phyloP scores from a whole-genome alignment of 2,888 invertebrate genomes.

The Tetragonisca angustula region DNA sequence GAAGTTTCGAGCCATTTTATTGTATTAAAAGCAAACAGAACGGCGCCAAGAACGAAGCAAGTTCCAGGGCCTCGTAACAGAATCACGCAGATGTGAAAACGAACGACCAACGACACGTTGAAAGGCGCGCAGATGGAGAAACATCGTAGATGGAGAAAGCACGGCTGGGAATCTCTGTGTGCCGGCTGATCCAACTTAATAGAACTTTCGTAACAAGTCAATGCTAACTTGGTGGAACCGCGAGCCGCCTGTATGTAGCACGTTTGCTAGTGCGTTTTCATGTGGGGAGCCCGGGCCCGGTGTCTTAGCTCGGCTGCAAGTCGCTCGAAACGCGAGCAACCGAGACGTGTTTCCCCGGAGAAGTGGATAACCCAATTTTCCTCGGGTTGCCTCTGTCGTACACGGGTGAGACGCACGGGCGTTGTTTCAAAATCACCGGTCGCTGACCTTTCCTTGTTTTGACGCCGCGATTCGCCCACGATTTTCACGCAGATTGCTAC shows the following conservation, averaged over 20 bases:
- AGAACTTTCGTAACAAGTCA: slow-evolving; percentile 75
- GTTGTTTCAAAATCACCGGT: slow-evolving; percentile 18
- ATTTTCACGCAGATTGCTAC: neutral
- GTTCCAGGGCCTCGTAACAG: neutral
- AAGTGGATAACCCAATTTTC: slow-evolving; percentile 76
- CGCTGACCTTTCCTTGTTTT: slow-evolving; percentile 29
- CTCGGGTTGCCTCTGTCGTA: slow-evolving; percentile 20
- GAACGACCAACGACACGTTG: neutral
- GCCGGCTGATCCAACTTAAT: slow-evolving; percentile 69
- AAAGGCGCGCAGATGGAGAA: neutral
- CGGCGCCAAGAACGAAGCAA: neutral
- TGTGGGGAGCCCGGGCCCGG: neutral
- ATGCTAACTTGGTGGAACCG: slow-evolving; percentile 69
- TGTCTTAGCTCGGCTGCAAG: slow-evolving; percentile 26
- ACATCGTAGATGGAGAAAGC: neutral
- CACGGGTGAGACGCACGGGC: neutral
- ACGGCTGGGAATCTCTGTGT: slow-evolving; percentile 38
- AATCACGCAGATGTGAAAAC: neutral
- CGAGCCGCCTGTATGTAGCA: slow-evolving; percentile 51
- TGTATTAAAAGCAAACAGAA: neutral
- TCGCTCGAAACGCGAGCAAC: slow-evolving; percentile 57
- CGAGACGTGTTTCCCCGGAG: slow-evolving; percentile 69
- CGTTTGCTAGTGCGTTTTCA: slow-evolving; percentile 51
- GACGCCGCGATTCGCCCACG: slow-evolving; percentile 3
- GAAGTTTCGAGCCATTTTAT: no score